These are phyloP conservation scores for Cylindroiulus punctatus DNA, from an alignment of 2,888 invertebrate species.

Conservation along the genomic window DNA sequence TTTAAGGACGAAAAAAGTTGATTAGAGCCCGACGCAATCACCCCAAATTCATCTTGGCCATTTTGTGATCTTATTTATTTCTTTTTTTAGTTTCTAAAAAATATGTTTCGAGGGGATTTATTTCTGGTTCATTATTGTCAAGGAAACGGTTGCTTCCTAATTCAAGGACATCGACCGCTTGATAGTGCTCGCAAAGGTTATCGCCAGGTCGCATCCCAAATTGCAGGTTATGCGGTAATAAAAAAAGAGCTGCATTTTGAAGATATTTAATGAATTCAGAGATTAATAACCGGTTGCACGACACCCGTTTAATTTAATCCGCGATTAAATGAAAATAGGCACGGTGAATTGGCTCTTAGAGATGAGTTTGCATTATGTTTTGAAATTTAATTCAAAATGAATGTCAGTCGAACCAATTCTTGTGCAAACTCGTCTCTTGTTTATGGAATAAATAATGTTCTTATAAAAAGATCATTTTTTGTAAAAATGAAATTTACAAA, in stretches of 20 bases:
- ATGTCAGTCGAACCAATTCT: too few relatives aligned
- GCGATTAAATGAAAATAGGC: neutral
- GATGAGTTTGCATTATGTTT: too few relatives aligned
- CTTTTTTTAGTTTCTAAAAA: neutral
- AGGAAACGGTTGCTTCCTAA: neutral
- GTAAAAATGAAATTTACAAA: too few relatives aligned
- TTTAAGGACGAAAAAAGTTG: neutral
- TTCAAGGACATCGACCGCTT: neutral
- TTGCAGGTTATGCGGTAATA: neutral
- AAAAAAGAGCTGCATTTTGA: neutral
- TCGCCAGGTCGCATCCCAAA: neutral
- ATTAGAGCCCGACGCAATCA: neutral
- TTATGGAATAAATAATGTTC: too few relatives aligned
- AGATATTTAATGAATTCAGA: neutral
- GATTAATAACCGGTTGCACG: neutral
- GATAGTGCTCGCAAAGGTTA: constrained; percentile 24
- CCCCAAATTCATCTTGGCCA: neutral
- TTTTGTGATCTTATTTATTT: constrained; percentile 34
- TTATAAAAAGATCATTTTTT: too few relatives aligned
- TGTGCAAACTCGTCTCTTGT: too few relatives aligned
- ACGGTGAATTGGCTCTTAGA: neutral
- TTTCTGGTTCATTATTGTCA: neutral
- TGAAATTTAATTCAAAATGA: too few relatives aligned
- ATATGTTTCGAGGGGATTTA: neutral
- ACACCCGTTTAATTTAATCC: neutral